Evolutionary conservation across 2,113 vertebrate species (phyloP).

Genomic region (Larimichthys polyactis): DNA sequence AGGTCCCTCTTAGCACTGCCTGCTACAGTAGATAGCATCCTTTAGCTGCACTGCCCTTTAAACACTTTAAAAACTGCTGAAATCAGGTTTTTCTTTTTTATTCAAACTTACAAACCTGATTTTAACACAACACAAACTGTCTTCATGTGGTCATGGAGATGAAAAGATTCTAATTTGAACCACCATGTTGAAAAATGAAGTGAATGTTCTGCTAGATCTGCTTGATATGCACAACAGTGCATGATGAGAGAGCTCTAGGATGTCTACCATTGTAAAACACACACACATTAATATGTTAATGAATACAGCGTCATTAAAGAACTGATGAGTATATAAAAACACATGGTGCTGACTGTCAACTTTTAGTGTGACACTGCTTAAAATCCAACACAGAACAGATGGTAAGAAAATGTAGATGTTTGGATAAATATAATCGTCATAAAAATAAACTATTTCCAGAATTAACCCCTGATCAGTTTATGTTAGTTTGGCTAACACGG

Average conservation of each 20-base stretch:
- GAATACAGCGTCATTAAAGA: too few relatives aligned
- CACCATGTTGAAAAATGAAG: background rate
- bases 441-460: too few relatives aligned
- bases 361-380: too few relatives aligned
- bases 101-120: too few relatives aligned
- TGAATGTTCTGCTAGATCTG: background rate
- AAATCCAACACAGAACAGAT: too few relatives aligned
- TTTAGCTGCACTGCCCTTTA: background rate
- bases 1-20: background rate
- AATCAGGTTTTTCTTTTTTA: background rate
- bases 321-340: too few relatives aligned
- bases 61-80: background rate
- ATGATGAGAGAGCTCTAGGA: background rate
- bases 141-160: background rate
- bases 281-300: background rate
- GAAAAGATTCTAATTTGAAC: too few relatives aligned
- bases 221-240: background rate
- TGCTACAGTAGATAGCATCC: background rate
- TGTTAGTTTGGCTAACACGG: too few relatives aligned
- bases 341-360: too few relatives aligned
- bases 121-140: too few relatives aligned
- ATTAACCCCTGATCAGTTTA: too few relatives aligned
- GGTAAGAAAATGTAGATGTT: too few relatives aligned
- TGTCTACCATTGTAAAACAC: background rate
- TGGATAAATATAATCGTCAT: background rate